Evolutionary conservation across 2,888 invertebrate species (phyloP).

Genomic region (Eulithis testata): DNA sequence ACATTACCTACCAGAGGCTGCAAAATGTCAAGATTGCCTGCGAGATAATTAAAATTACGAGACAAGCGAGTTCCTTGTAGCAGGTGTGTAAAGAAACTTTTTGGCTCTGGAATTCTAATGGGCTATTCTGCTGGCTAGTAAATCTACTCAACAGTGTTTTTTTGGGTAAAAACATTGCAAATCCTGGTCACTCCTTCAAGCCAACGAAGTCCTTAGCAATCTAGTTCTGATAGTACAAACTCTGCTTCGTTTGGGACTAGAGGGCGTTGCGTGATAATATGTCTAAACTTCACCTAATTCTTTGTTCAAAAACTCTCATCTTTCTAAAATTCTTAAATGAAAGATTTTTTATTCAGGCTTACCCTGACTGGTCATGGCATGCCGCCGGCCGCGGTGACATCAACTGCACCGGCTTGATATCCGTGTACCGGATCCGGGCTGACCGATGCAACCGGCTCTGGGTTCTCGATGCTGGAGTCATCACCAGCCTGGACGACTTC

Average conservation of each 20-base stretch:
- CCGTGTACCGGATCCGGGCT: slow-evolving; percentile 90
- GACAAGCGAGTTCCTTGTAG: background rate
- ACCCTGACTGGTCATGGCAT: slow-evolving; percentile 92
- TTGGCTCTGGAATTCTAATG: no score
- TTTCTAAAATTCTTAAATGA: background rate
- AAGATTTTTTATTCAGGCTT: slow-evolving; percentile 76
- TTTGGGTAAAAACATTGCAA: no score
- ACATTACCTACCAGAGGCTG: slow-evolving; percentile 8
- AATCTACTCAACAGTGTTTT: no score
- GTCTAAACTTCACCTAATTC: no score
- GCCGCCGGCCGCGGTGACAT: slow-evolving; percentile 87
- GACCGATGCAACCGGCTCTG: slow-evolving; percentile 94
- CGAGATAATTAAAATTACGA: background rate
- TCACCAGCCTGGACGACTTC: slow-evolving; percentile 88
- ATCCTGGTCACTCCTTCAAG: no score
- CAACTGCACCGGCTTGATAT: slow-evolving; percentile 91
- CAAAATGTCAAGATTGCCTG: slow-evolving; percentile 17
- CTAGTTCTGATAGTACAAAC: no score
- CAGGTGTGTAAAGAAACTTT: no score
- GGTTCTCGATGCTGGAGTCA: slow-evolving; percentile 91
- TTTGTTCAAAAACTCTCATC: no score
- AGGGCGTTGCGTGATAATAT: no score
- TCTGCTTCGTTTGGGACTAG: no score
- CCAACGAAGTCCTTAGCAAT: no score
- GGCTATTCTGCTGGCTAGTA: no score